These are phyloP conservation scores for Ceyx margarethae DNA, from an alignment of 2,113 vertebrate genomes.

Conservation along the genomic window DNA sequence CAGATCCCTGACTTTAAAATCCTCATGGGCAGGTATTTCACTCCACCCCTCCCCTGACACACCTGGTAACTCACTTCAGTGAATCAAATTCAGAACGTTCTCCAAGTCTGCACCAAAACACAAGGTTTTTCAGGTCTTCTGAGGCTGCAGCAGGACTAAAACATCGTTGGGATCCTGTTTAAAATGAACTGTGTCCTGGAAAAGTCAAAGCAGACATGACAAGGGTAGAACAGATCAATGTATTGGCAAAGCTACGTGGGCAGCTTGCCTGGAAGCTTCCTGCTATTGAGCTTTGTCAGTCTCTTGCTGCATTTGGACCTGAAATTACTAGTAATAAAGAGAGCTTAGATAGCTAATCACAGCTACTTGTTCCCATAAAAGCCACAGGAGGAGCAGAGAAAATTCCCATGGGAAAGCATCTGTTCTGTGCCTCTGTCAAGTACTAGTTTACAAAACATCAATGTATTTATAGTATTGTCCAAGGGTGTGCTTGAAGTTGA, in stretches of 20 bases:
- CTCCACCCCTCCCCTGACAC: neutral
- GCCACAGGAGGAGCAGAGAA: neutral
- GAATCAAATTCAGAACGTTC: neutral
- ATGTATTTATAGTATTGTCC: slow-evolving; percentile 24
- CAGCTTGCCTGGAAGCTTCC: neutral
- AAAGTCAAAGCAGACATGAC: neutral
- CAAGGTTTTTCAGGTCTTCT: neutral
- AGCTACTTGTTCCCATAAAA: neutral
- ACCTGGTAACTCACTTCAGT: fast-evolving
- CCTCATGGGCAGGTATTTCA: neutral
- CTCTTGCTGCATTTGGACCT: neutral
- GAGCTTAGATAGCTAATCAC: neutral
- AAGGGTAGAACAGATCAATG: neutral
- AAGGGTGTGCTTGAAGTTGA: neutral
- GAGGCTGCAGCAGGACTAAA: neutral
- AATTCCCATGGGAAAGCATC: neutral
- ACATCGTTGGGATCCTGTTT: neutral
- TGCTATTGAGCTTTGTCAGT: neutral
- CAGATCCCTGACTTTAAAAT: neutral
- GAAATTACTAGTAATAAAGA: neutral
- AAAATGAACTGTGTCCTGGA: neutral
- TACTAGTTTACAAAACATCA: slow-evolving; percentile 29
- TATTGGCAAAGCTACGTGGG: neutral
- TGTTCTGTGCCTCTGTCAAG: neutral
- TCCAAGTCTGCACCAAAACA: neutral